phyloP scores from a whole-genome alignment of 2,113 vertebrate genomes.

The Malaclemys terrapin region DNA sequence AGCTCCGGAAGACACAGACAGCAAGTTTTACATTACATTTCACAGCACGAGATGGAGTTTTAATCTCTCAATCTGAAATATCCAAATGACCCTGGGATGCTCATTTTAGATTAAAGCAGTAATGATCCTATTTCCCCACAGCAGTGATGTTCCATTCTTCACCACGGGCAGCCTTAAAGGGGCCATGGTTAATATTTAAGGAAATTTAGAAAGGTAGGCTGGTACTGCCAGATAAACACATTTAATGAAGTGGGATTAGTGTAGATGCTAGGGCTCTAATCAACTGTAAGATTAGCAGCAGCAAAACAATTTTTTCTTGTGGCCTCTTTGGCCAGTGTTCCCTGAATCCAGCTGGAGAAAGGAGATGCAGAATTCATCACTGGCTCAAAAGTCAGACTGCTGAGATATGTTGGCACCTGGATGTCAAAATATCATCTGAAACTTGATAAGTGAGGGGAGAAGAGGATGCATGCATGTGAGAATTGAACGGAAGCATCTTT shows the following conservation, averaged over 20 bases:
- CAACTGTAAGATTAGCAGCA: constrained; percentile 65
- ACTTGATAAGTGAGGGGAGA: constrained; percentile 43
- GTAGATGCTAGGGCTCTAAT: constrained; percentile 70
- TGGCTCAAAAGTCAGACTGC: constrained; percentile 44
- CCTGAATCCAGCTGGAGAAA: constrained; percentile 55
- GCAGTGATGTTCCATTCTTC: constrained; percentile 15
- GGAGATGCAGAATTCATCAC: constrained; percentile 42
- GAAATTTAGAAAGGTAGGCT: constrained; percentile 59
- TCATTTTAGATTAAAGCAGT: constrained; percentile 53
- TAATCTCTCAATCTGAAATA: constrained; percentile 61
- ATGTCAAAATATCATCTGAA: constrained; percentile 53
- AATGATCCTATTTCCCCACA: constrained; percentile 27
- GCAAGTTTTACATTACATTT: constrained; percentile 55
- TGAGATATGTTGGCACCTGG: neutral
- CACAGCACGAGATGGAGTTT: constrained; percentile 39
- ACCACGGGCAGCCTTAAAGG: constrained; percentile 16
- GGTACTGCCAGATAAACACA: constrained; percentile 71
- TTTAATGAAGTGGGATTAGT: constrained; percentile 74
- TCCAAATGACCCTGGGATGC: constrained; percentile 41
- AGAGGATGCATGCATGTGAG: neutral
- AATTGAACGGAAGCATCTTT: neutral
- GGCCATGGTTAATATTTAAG: constrained; percentile 52
- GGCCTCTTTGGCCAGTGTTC: constrained; percentile 62
- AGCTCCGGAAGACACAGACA: constrained; percentile 26
- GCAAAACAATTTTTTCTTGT: constrained; percentile 62